Evolutionary conservation across 2,113 vertebrate genomes (phyloP), one percentile per base, ranked within the genome.

Genomic region (Strigops habroptila): DNA sequence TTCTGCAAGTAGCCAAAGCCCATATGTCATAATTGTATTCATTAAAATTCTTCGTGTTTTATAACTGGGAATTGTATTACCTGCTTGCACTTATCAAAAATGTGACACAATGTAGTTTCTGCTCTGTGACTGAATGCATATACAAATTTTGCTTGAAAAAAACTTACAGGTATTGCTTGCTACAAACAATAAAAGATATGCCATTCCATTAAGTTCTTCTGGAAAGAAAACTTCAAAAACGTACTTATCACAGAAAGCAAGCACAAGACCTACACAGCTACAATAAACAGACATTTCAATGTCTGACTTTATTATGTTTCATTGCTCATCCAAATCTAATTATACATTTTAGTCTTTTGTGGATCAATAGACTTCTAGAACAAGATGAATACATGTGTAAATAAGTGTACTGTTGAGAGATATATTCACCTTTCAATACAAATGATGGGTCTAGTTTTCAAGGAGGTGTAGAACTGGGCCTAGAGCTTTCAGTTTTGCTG

Each of bases 111-210:
- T 33, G 8, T 27, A 27, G 25, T 73, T 77, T 71, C 41, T 82
- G 30, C 12, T 68, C 44, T 65, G 25, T 78, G 53, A 65, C 24
- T 23, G 39, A 79, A 71, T 5, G 4, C 1, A 9, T 57, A 24
- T 6, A 22, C 10, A 86, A 64, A 59, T 30, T 41, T 27, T 75
- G 15, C 12, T 64, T 63, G 19, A n/a, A 51, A 65, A 91, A 89
- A 41, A 7, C 2, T 46, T n/a, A 6, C 2, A 24, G 6, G 0
- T 9, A 12, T 35, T 53, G 5, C 8, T 59, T 82, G 6, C 18
- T 57, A 12, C 21, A 48, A 82, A 37, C 18, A 79, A 21, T 62
- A 43, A 49, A 31, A 49, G 9, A 22, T 9, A 55, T 3, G 6
- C 3, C 13, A 73, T 51, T 78, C 9, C 1, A 2, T 67, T 49